Base-by-base conservation (phyloP, 1,140 invertebrate species). In the Drosophila eugracilis region DNA sequence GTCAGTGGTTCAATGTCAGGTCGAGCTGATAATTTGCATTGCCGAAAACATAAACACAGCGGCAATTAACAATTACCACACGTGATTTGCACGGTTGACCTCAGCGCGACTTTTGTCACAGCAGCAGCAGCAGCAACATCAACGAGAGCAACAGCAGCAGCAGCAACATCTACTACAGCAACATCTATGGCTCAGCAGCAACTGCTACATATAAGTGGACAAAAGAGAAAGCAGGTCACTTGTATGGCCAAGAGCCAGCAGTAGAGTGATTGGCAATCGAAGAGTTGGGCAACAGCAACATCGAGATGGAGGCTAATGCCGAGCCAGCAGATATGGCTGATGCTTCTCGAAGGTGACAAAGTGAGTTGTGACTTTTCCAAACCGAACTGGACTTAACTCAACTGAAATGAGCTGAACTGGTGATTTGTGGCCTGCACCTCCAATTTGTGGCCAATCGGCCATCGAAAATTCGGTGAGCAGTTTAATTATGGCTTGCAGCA, bases 181-280 rank as follows among this genome's bases (percentile, higher is more conserved):
- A 10, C 52, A 14, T 6, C 41, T 1, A 4, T 5, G 22, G 36
- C 19, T 55, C 70, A 37, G 22, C 66, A 62, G 36, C 45, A 49
- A 41, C 59, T 75, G 78, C 78, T 83, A 71, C 78, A 83, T 75
- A 76, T 69, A 84, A 84, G 77, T 75, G 83, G 83, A 65, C 85
- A 84, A 85, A 86, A 86, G 81, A 86, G 83, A 88, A 86, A 86
- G 83, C 83, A 86, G 83, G 83, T 86, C 83, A 86, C 83, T 86
- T 86, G 83, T 83, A 88, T 86, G 78, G 83, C 81, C 77, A 88
- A 66, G 57, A 88, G 77, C 83, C 62, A 70, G 65, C 63, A 26
- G 32, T 72, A 42, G 59, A 88, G 83, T 88, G 83, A 88, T 86
- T 86, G 83, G 50, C 83, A 86, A 88, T 86, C 83, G 83, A 88